Base-by-base conservation (phyloP, 1,140 invertebrate genomes). In the Acromyrmex echinatior region DNA sequence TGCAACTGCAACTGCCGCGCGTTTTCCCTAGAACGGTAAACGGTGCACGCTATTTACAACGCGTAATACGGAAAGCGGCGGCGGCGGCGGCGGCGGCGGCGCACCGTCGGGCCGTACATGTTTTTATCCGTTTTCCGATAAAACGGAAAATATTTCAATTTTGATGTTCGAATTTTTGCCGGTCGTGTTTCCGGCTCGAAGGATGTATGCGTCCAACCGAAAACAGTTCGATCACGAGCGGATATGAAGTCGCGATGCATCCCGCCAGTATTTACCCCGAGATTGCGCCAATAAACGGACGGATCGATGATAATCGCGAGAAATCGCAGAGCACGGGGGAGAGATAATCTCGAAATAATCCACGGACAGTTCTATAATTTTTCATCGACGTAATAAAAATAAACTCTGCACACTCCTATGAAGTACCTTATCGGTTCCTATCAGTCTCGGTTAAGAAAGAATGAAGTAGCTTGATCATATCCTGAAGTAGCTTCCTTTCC, bases 141-240 rank as follows among this genome's bases (percentile, higher is more conserved):
- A 76, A 68, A 85, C 73, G 66, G 49, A 73, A 76, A 87, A 78
- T 70, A 84, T 85, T 87, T 87, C 86, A 84, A 87, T 87, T 87
- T 87, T 88, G 87, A 71, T 65, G 86, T 88, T 76, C 70, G 85
- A 88, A 88, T 88, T 88, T 88, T 88, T 88, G 74, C 35, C 76
- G 66, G 39, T 80, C 76, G 58, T 12, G 77, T 80, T 88, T 88
- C 74, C 87, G 66, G 51, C 53, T 65, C 45, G 31, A 12, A n/a
- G 70, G 45, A 63, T 73, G 49, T 49, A 73, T 70, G 84, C 74
- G 51, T 35, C 35, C 85, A 39, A 80, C 60, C 68, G 77, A 88
- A 86, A 80, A 86, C 78, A 71, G 66, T 45, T 80, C 62, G 87
- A 87, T 60, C 78, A 45, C 70, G 63, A 79, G 62, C 71, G 82